Conservation (phyloP, 2,113 vertebrate genomes). For the Nyctibius bracteatus region DNA sequence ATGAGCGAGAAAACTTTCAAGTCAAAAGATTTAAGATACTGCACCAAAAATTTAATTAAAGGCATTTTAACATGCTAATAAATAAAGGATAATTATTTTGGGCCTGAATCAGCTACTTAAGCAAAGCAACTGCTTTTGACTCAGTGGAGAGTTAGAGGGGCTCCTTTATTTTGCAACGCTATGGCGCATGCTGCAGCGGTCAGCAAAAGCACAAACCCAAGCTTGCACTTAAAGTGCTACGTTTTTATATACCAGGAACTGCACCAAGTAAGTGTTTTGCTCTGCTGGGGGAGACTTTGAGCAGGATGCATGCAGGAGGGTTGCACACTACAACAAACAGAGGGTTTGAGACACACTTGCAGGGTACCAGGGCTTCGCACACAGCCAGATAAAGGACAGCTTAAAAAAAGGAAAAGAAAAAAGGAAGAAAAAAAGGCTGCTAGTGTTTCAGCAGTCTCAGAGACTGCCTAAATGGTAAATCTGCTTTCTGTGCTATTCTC, state of each 20-base stretch:
- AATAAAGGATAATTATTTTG: not conserved
- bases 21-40: not conserved
- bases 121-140: not conserved
- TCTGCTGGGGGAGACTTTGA: not conserved
- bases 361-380: not conserved
- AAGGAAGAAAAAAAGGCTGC: too few relatives aligned
- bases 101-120: not conserved
- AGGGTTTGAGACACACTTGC: not conserved
- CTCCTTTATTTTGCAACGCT: not conserved
- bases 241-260: not conserved
- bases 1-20: not conserved
- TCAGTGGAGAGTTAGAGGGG: not conserved
- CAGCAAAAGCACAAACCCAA: not conserved
- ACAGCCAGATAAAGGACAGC: not conserved
- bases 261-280: not conserved
- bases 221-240: not conserved
- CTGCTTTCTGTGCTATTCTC: not conserved
- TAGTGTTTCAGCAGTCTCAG: not conserved
- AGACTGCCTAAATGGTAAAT: not conserved
- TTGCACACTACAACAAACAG: not conserved
- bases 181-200: fast-evolving
- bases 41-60: slow-evolving; percentile 5
- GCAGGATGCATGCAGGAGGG: not conserved
- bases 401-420: not conserved
- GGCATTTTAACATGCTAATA: not conserved